Evolutionary conservation across 2,888 invertebrate species (phyloP).

Genomic region (Noctua fimbriata): DNA sequence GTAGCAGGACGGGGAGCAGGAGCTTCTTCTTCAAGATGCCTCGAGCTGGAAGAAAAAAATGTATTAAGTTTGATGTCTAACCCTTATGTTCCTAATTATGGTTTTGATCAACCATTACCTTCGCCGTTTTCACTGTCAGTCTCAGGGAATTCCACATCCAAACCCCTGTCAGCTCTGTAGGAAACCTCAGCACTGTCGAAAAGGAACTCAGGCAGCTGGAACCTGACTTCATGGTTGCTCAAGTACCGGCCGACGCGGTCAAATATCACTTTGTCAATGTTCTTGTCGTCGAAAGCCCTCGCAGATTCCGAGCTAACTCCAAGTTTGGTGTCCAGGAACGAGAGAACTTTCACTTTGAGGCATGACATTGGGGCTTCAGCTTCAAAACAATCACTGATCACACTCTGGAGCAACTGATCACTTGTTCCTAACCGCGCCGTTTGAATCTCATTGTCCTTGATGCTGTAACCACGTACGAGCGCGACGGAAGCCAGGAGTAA

Average conservation of each 20-base stretch:
- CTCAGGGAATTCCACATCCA: conserved; percentile 91
- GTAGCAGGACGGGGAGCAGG: conserved; percentile 93
- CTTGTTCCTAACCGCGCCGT: conserved; percentile 91
- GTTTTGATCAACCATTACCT: conserved; percentile 80
- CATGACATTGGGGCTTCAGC: conserved; percentile 92
- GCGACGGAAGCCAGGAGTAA: conserved; percentile 89
- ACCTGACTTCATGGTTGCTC: conserved; percentile 93
- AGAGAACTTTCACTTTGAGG: conserved; percentile 94
- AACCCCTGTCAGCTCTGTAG: conserved; percentile 92
- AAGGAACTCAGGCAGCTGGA: conserved; percentile 93
- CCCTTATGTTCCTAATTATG: background rate
- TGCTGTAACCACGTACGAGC: conserved; percentile 86
- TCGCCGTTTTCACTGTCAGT: conserved; percentile 88
- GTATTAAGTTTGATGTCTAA: conserved; percentile 33
- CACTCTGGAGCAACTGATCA: conserved; percentile 93
- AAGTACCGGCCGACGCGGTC: conserved; percentile 93
- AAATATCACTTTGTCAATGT: conserved; percentile 94
- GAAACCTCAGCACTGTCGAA: conserved; percentile 92
- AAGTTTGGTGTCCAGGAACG: conserved; percentile 93
- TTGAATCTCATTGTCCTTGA: conserved; percentile 90
- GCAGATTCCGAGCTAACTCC: conserved; percentile 91
- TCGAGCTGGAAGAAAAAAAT: conserved; percentile 90
- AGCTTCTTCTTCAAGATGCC: conserved; percentile 96
- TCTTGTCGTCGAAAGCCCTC: conserved; percentile 90
- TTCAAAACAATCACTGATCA: conserved; percentile 93